Evolutionary conservation across 2,797 vertebrate genomes (phyloP), one percentile per base, ranked within the genome.

Genomic region (Falco cherrug): DNA sequence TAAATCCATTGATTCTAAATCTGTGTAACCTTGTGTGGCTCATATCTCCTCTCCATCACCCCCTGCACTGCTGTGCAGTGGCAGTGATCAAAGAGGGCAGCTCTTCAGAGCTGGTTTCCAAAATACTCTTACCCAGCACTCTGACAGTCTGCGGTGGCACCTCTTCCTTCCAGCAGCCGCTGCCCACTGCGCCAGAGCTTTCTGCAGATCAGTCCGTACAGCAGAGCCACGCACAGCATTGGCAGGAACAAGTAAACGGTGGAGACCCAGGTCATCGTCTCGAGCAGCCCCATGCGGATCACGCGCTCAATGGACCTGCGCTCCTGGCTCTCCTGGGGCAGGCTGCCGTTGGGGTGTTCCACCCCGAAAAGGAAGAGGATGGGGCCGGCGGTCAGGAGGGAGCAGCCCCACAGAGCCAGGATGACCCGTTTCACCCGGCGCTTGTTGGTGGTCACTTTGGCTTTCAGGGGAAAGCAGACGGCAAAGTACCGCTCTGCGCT

Each of bases 51-150:
- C 73, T 51, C 54, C 45, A 16, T 6, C 45, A 20, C 5, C 9
- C 39, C 54, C 28, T 1, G 1, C 33, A 7, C 25, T 0, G 1
- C 61, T 16, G 6, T 16, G 16, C 45, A 4, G 1, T 20, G 47
- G 33, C 26, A 45, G 45, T 2, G 61, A 68, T 35, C 35, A 20
- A 50, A 50, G 51, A 24, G 13, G 51, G 16, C 7, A 35, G 43
- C 19, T 43, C 43, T 57, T 65, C 43, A 10, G 24, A 9, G 3
- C 16, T 35, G 16, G 13, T 56, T 59, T 43, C 37, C 45, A 21
- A 68, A 13, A 8, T 5, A 3, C 54, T 51, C 84, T 86, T 77
- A 77, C 73, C 54, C 54, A 69, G 84, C 54, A 53, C 53, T 68
- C 60, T 68, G 47, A 69, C 22, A 21, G 64, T 61, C 45, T 68